Evolutionary conservation across 2,888 invertebrate species (phyloP).

Genomic region (Metacarcinus magister): DNA sequence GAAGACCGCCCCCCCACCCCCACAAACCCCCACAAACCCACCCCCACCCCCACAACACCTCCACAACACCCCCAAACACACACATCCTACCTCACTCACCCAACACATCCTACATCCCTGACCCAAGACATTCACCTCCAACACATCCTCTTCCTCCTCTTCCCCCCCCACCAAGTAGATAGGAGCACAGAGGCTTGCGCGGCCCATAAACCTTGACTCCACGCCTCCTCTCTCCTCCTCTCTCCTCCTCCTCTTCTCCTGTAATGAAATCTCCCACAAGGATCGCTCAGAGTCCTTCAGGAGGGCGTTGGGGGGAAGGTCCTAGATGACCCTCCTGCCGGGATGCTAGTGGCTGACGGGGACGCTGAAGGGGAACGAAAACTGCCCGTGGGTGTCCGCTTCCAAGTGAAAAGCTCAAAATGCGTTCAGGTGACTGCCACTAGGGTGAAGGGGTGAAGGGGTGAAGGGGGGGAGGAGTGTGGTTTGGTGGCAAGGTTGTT

Average conservation of each 20-base stretch:
- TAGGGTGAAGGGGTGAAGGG: not conserved
- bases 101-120: not conserved
- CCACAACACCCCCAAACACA: not conserved
- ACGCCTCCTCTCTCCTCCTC: not conserved
- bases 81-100: not conserved
- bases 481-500: not conserved
- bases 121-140: not conserved
- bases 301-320: not conserved
- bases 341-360: not conserved
- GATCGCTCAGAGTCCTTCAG: conserved; percentile 26
- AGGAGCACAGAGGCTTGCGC: not conserved
- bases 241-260: not conserved
- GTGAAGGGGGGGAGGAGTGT: not conserved
- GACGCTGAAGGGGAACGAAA: not conserved
- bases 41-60: not conserved
- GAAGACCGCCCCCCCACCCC: not conserved
- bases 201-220: not conserved
- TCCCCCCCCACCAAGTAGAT: not conserved
- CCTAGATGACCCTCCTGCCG: not conserved
- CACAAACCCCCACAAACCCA: not conserved
- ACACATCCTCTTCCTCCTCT: not conserved
- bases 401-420: not conserved
- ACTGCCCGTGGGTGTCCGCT: not conserved
- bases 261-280: conserved; percentile 26
- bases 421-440: conserved; percentile 26